phyloP scores from a whole-genome alignment of 2,113 vertebrate species.

The Tychaedon coryphoeus region DNA sequence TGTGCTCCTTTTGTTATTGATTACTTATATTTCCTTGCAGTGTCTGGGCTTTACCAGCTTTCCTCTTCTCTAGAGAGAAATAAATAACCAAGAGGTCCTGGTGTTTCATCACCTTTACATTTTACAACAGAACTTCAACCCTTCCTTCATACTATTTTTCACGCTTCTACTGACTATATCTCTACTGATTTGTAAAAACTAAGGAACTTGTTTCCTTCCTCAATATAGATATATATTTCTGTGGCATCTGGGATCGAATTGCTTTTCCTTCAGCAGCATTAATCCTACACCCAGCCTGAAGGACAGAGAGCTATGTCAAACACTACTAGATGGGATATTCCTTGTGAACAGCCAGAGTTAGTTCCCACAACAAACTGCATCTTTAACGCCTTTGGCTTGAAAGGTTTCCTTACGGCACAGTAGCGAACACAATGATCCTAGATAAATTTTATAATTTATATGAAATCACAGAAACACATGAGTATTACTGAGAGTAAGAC shows the following conservation, averaged over 20 bases:
- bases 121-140: slow-evolving; percentile 33
- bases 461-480: background rate
- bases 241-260: background rate
- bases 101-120: background rate
- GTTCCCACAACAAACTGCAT: background rate
- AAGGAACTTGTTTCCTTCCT: background rate
- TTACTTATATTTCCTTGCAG: background rate
- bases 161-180: background rate
- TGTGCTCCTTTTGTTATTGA: background rate
- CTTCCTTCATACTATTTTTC: background rate
- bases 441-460: background rate
- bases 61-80: slow-evolving; percentile 6
- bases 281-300: background rate
- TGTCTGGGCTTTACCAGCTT: background rate
- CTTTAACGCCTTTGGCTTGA: background rate
- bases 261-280: slow-evolving; percentile 19
- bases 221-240: background rate
- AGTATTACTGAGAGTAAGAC: background rate
- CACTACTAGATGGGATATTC: background rate
- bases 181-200: slow-evolving; percentile 46
- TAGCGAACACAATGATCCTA: background rate
- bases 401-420: background rate
- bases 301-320: slow-evolving; percentile 14
- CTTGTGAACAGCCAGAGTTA: background rate
- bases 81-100: background rate